phyloP scores from a whole-genome alignment of 2,888 invertebrate species.

The Agrilus cyanescens region DNA sequence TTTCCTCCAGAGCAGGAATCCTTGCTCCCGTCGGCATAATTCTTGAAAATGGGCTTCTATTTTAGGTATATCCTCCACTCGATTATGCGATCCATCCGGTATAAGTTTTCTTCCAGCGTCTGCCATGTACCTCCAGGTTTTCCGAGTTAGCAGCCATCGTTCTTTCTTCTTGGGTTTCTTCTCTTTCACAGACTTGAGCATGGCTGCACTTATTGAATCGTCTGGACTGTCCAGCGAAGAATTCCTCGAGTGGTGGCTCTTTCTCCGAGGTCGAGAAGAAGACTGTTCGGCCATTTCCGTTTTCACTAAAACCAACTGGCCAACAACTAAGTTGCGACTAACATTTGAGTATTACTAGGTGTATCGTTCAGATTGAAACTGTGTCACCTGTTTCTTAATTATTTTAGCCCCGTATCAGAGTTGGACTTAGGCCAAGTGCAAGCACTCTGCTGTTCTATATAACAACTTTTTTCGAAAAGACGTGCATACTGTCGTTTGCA shows the following conservation, averaged over 20 bases:
- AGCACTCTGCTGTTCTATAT: no score
- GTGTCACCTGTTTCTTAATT: conserved; percentile 11
- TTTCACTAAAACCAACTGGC: background rate
- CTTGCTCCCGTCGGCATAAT: conserved; percentile 64
- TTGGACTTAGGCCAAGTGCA: conserved; percentile 7
- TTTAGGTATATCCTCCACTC: conserved; percentile 63
- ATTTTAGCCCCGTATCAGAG: conserved; percentile 11
- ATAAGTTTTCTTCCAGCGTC: conserved; percentile 77
- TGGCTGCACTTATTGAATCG: conserved; percentile 26
- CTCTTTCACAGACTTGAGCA: conserved; percentile 47
- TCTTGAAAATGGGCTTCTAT: conserved; percentile 78
- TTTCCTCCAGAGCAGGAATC: conserved; percentile 72
- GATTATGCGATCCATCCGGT: conserved; percentile 66
- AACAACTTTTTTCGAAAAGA: no score
- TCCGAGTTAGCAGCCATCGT: conserved; percentile 76
- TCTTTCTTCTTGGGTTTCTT: conserved; percentile 51
- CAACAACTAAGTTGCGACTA: conserved; percentile 6
- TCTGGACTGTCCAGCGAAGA: conserved; percentile 38
- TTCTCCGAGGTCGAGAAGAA: conserved; percentile 18
- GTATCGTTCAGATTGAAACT: conserved; percentile 9
- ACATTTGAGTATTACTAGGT: conserved; percentile 6
- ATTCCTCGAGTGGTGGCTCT: conserved; percentile 28
- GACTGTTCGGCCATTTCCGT: conserved; percentile 21
- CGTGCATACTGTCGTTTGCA: no score
- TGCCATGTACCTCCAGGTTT: conserved; percentile 89